phyloP scores from a whole-genome alignment of 2,797 vertebrate genomes.

The Pantherophis alleghaniensis region DNA sequence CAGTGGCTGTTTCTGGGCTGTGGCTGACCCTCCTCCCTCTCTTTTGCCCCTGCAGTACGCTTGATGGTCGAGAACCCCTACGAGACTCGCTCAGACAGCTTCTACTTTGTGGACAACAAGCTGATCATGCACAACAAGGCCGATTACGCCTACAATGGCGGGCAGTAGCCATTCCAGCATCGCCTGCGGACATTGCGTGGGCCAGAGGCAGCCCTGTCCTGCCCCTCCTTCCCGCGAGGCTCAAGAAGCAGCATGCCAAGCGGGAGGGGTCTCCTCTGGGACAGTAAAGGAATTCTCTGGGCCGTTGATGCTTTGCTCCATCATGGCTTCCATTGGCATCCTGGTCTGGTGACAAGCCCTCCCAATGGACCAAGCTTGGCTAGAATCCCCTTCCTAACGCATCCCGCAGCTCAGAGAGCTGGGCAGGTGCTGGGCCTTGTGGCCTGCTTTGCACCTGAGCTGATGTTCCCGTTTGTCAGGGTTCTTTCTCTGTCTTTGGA shows the following conservation, averaged over 20 bases:
- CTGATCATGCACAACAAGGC: slow-evolving; percentile 99
- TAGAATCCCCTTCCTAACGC: neutral
- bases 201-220: slow-evolving; percentile 19
- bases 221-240: slow-evolving; percentile 41
- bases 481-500: neutral
- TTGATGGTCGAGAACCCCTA: slow-evolving; percentile 96
- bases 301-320: neutral
- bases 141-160: slow-evolving; percentile 97
- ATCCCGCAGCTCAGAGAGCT: neutral
- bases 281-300: slow-evolving; percentile 45
- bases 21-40: slow-evolving; percentile 42
- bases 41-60: slow-evolving; percentile 75
- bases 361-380: slow-evolving; percentile 35
- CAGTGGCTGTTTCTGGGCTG: neutral
- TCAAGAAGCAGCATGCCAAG: slow-evolving; percentile 26
- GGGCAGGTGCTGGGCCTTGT: neutral
- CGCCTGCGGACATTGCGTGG: slow-evolving; percentile 37
- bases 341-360: slow-evolving; percentile 46
- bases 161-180: slow-evolving; percentile 74
- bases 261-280: slow-evolving; percentile 4
- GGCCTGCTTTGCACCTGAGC: neutral
- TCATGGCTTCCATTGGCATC: slow-evolving; percentile 29
- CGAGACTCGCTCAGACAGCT: slow-evolving; percentile 97
- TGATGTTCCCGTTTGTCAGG: neutral
- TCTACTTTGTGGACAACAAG: slow-evolving; percentile 99